These are phyloP conservation scores for Drosophila suzukii DNA, from an alignment of 1,140 invertebrate species.

Conservation along the genomic window DNA sequence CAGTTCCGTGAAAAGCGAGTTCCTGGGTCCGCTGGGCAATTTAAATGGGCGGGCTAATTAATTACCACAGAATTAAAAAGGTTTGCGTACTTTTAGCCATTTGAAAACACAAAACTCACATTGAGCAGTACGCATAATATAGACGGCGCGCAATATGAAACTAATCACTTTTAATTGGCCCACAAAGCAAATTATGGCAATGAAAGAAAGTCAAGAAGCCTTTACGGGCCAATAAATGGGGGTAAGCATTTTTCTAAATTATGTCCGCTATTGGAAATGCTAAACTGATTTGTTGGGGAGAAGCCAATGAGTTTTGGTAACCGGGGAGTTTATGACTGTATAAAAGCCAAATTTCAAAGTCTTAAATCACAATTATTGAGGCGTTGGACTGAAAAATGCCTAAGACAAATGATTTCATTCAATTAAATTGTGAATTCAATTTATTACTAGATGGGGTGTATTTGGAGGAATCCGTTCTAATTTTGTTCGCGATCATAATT, in stretches of 20 bases:
- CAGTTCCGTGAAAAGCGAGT: conserved; percentile 4
- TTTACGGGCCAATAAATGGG: conserved; percentile 20
- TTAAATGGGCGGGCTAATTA: conserved; percentile 70
- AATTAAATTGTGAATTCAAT: too few relatives aligned
- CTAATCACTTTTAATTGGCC: conserved; percentile 78
- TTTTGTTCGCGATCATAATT: too few relatives aligned
- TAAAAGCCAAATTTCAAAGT: conserved; percentile 1
- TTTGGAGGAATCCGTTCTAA: too few relatives aligned
- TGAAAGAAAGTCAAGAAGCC: conserved; percentile 41
- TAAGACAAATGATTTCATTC: not conserved
- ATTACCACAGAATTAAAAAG: conserved; percentile 72
- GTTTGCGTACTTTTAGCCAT: conserved; percentile 43
- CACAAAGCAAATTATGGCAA: conserved; percentile 65
- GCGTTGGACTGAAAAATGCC: not conserved
- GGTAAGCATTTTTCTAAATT: conserved; percentile 19
- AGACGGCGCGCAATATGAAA: conserved; percentile 72
- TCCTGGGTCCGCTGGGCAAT: conserved; percentile 23
- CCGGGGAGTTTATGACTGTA: conserved; percentile 36
- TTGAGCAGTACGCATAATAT: conserved; percentile 49
- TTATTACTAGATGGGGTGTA: too few relatives aligned
- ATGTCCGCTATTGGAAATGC: conserved; percentile 50
- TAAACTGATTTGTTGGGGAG: conserved; percentile 8
- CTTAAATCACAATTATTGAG: not conserved
- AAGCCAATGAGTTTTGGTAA: conserved; percentile 24
- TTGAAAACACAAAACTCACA: conserved; percentile 12